Base-by-base conservation (phyloP, 2,888 invertebrate genomes). In the Protophormia terraenovae region DNA sequence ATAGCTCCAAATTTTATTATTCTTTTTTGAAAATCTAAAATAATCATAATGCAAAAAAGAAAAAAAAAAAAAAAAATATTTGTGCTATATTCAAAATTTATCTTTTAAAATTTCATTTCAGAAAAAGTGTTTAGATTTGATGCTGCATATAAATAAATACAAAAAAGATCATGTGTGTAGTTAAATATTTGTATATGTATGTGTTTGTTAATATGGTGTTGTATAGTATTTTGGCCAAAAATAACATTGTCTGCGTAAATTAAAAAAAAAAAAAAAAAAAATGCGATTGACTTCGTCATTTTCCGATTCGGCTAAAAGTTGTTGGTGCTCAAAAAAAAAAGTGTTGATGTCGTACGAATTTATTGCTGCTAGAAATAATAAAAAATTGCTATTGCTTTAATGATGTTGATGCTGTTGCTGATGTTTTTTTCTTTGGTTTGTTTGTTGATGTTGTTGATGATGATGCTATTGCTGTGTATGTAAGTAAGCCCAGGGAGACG, bases 401-500 rank as follows among this genome's bases (percentile, higher is more conserved):
- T 64, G 69, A 24, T 53, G 66, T 5, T 64, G 69, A 24, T 53
- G 66, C 8, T 55, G 62, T 72, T 72, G 67, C 29, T 73, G 50
- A 22, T 75, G 58, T 19, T 14, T 55, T 29, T 8, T 22, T n/a
- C n/a, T n/a, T 41, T 12, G 22, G 22, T 8, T 55, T 71, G 47
- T 5, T 53, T 69, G 80, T 16, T 78, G 55, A 5, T 58, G 77
- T 24, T 35, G 66, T 1, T 55, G 77, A 6, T n/a, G 58, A 0
- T 41, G 53, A 22, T 72, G 24, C 22, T 32, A 60, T n/a, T 19
- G 62, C 45, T 64, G 75, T 67, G 41, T 64, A 69, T 67, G 41
- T 84, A 83, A 86, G 88, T 86, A 86, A 87, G 88, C 88, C 88
- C 88, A 88, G 88, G 88, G 87, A 86, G 86, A 86, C 86, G 85